These are phyloP conservation scores for Chloropsis cyanopogon DNA, from an alignment of 2,113 vertebrate species.

Conservation along the genomic window DNA sequence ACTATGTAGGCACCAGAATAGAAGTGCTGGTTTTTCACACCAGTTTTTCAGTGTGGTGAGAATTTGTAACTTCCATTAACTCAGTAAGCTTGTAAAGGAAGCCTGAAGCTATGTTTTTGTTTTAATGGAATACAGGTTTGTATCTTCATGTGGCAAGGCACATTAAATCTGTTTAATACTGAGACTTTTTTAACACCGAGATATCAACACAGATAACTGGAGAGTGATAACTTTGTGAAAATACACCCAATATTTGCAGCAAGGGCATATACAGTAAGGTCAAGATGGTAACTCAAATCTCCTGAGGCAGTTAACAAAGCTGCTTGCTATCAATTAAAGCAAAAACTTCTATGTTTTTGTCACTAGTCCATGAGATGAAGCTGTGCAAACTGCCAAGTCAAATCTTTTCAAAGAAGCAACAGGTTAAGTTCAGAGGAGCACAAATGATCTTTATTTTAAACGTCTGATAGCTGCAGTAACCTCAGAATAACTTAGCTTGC, in stretches of 20 bases:
- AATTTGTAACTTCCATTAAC: constrained; percentile 6
- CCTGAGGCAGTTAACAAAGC: neutral
- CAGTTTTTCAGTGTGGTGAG: neutral
- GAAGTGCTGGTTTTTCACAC: neutral
- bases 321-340: neutral
- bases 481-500: neutral
- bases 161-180: neutral
- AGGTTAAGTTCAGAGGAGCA: neutral
- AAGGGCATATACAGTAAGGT: neutral
- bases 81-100: neutral
- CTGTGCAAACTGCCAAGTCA: neutral
- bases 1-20: neutral
- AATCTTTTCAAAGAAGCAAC: neutral
- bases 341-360: neutral
- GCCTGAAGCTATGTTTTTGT: neutral
- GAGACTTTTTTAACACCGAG: neutral
- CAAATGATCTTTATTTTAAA: neutral
- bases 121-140: neutral
- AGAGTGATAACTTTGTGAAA: neutral
- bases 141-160: neutral
- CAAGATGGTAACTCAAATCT: neutral
- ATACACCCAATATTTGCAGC: neutral
- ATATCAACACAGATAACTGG: neutral
- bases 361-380: neutral
- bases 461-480: neutral